Evolutionary conservation across 2,113 vertebrate genomes (phyloP).

Genomic region (Cheilinus undulatus): DNA sequence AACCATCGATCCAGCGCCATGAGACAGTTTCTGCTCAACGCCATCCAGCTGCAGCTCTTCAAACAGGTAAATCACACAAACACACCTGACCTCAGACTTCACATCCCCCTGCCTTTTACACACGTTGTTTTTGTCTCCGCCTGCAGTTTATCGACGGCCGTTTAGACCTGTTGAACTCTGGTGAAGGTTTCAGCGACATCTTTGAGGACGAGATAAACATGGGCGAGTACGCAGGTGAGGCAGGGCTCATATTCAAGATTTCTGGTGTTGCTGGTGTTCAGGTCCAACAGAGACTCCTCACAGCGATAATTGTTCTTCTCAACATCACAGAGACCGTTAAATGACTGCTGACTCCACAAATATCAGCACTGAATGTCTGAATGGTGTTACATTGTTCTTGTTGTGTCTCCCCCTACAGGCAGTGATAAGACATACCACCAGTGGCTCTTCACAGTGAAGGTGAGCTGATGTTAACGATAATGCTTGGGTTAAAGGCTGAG

Average conservation of each 20-base stretch:
- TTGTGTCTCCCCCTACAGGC: slow-evolving; percentile 79
- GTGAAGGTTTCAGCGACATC: slow-evolving; percentile 95
- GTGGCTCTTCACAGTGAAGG: slow-evolving; percentile 98
- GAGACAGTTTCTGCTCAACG: slow-evolving; percentile 96
- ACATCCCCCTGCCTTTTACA: background rate
- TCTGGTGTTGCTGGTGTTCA: too few relatives aligned
- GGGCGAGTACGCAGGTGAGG: slow-evolving; percentile 94
- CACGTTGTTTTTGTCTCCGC: slow-evolving; percentile 16
- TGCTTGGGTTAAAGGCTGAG: too few relatives aligned
- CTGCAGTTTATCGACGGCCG: slow-evolving; percentile 95
- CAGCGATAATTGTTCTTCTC: too few relatives aligned
- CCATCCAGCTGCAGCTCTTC: slow-evolving; percentile 97
- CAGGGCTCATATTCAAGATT: background rate
- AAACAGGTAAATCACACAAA: slow-evolving; percentile 87
- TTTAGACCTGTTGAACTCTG: slow-evolving; percentile 93
- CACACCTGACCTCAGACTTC: background rate
- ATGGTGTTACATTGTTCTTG: slow-evolving; percentile 26
- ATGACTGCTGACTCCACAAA: too few relatives aligned
- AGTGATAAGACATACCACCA: slow-evolving; percentile 97
- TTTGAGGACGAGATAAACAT: slow-evolving; percentile 98
- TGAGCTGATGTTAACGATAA: slow-evolving; percentile 73
- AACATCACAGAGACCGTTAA: too few relatives aligned
- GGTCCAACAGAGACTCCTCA: too few relatives aligned
- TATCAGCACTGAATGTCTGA: too few relatives aligned
- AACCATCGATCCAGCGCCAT: slow-evolving; percentile 94